phyloP scores from a whole-genome alignment of 2,797 vertebrate species.

The Rhinophrynus dorsalis region DNA sequence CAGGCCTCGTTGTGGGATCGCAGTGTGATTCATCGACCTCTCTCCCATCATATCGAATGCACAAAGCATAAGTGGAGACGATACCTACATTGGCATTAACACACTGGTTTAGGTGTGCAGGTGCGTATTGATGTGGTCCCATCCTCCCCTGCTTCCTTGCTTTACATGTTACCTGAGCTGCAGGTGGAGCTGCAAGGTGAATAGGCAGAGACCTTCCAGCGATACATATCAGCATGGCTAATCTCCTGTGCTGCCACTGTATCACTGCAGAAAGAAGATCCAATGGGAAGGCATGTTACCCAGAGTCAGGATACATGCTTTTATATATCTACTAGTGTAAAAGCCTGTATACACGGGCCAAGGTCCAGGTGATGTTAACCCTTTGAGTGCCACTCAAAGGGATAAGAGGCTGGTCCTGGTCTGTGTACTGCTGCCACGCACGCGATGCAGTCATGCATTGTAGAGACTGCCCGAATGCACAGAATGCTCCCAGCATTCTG shows the following conservation, averaged over 20 bases:
- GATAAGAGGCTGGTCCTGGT: no score
- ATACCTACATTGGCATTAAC: constrained; percentile 68
- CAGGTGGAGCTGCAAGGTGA: constrained; percentile 91
- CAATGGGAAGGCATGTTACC: no score
- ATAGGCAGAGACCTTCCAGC: constrained; percentile 88
- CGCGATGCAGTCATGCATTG: no score
- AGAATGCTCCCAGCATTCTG: no score
- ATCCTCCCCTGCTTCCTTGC: neutral
- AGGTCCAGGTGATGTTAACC: no score
- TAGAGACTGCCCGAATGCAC: no score
- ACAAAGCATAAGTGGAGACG: constrained; percentile 77
- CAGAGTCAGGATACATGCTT: no score
- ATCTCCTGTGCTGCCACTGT: constrained; percentile 66
- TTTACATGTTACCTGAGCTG: constrained; percentile 75
- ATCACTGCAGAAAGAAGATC: constrained; percentile 2
- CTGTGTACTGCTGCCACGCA: no score
- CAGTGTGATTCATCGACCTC: constrained; percentile 86
- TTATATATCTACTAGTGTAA: no score
- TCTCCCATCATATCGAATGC: constrained; percentile 82
- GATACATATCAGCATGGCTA: constrained; percentile 85
- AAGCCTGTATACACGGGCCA: no score
- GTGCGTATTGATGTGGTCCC: neutral
- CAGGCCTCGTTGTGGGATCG: constrained; percentile 80
- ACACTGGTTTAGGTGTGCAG: neutral
- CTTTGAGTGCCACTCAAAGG: no score